Evolutionary conservation across 2,888 invertebrate species (phyloP), one percentile per base, ranked within the genome.

Genomic region (Drosophila acutilabella): DNA sequence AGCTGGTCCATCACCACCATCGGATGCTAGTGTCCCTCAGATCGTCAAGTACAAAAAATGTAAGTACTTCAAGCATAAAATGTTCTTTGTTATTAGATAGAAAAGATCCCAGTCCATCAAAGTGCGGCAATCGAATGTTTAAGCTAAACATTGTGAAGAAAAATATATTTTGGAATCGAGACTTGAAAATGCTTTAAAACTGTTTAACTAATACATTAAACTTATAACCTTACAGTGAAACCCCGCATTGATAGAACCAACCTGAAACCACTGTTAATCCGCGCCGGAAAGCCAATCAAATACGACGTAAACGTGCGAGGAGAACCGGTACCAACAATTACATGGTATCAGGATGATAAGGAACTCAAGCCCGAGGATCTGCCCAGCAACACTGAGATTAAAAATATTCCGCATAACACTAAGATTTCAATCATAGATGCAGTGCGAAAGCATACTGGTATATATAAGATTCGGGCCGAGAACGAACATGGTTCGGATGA

Each of bases 171-270:
- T 23, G 2, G 1, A 18, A 18, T 18, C 18, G 18, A 18, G 23
- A 0, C 0, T 23, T 23, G 5, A 23, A 4, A 23, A 7, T 26
- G n/a, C n/a, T 1, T 26, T 26, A 5, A 30, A 30, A 30, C 2
- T 30, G 26, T 30, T 8, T 30, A 8, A 8, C 30, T 30, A 30
- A 8, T 8, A 30, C 8, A 2, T 8, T 11, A 14, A 48, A 6
- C 6, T 53, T 52, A 5, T 6, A 42, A 13, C 8, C n/a, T 23
- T 62, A 3, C 53, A 98, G 98, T 99, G 92, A 98, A 99, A 93
- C 99, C 99, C 42, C 96, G 97, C 91, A 99, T 99, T 92, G 98
- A 99, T 93, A 95, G 98, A 80, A 97, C 98, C 3, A 98, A 98
- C 92, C 93, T 99, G 78, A 98, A 98, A 92, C 95, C 97, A 50